Evolutionary conservation across 2,113 vertebrate species (phyloP).

Genomic region (Clarias magur): DNA sequence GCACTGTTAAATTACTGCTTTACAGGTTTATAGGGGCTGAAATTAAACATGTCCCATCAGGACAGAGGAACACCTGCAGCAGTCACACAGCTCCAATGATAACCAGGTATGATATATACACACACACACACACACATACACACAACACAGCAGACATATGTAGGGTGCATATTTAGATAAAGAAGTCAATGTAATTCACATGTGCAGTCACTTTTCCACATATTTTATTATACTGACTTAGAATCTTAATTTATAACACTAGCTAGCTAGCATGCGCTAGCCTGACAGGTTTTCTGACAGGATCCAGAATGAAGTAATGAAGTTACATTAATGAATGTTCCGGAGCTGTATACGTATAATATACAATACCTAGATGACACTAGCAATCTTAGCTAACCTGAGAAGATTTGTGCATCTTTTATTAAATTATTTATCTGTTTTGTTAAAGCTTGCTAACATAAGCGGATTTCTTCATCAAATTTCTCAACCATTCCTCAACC

Average conservation of each 20-base stretch:
- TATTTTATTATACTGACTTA: background rate
- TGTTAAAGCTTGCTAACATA: background rate
- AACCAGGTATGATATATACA: constrained; percentile 25
- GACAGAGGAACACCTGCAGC: constrained; percentile 35
- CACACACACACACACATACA: constrained; percentile 31
- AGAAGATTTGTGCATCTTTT: background rate
- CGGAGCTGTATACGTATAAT: background rate
- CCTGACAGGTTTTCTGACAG: background rate
- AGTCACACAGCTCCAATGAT: background rate
- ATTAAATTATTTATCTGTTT: background rate
- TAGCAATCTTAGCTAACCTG: background rate
- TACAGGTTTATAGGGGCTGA: constrained; percentile 16
- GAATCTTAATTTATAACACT: no score
- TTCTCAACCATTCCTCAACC: background rate
- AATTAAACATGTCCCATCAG: constrained; percentile 46
- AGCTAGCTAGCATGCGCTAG: background rate
- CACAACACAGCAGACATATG: constrained; percentile 4
- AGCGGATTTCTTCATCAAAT: background rate
- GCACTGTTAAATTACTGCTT: constrained; percentile 13
- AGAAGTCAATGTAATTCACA: background rate
- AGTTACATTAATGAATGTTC: background rate
- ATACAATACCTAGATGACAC: no score
- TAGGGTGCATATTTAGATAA: background rate
- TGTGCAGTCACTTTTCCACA: background rate
- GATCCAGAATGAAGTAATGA: no score